Base-by-base conservation (phyloP, 2,113 vertebrate genomes). In the Cettia cetti region DNA sequence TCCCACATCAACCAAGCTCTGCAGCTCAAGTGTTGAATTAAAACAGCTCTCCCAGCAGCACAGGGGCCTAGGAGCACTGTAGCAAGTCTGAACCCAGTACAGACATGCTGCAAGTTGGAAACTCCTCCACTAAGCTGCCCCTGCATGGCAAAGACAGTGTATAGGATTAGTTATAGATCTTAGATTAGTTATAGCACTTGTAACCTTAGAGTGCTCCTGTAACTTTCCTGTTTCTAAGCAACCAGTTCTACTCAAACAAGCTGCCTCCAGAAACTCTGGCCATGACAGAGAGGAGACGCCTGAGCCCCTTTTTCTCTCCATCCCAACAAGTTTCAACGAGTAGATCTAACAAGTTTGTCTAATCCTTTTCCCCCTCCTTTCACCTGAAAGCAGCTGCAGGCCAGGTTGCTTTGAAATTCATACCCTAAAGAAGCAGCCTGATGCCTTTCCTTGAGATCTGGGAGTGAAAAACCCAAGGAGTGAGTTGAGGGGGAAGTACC, bases 181-280 rank as follows among this genome's bases (percentile, higher is more conserved):
- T n/a, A n/a, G 72, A 84, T 94, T 57, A 92, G 83, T 68, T 87
- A 27, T 20, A 92, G 45, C 63, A 37, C 23, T 71, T 74, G 60
- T 49, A 94, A 95, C 71, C 69, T 82, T 45, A 77, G 81, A 86
- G 69, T 4, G 33, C 50, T 95, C 37, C 85, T 59, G 63, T 21
- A 76, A 66, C 77, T 86, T 82, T 74, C 81, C 63, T 66, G 91
- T 71, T 94, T 44, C 95, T 70, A 95, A 90, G 88, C 71, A 95
- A 97, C 75, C 42, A 69, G 18, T 23, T 60, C 75, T 76, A 72
- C 10, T 86, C 70, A 86, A 86, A 96, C 72, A 81, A 70, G 75
- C 64, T 75, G 47, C 31, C n/a, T 91, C 39, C 75, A 85, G 20
- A 9, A 86, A 68, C 63, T 82, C 71, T 47, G 39, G 68, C 42